A percentile compares a stretch with the other conserved stretches of the same genome.
Evolutionary conservation across 2,113 vertebrate species (phyloP).

Genomic region (Asarcornis scutulata): DNA sequence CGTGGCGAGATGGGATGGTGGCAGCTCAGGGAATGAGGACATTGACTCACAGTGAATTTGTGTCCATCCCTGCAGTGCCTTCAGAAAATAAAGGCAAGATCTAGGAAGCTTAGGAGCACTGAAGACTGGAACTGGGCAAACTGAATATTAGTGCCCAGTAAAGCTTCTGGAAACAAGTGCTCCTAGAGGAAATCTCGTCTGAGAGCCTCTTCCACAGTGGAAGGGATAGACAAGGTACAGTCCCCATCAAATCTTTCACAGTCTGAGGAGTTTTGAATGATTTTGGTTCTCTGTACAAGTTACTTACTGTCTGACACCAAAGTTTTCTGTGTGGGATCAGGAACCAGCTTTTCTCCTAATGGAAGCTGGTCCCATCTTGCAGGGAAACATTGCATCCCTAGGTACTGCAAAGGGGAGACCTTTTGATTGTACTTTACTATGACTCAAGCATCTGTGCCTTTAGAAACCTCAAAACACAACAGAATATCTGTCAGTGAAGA

Average conservation of each 20-base stretch:
- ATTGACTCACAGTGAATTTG: background rate
- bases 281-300: background rate
- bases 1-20: fast-evolving
- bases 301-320: background rate
- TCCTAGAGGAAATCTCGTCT: background rate
- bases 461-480: background rate
- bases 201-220: background rate
- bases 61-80: background rate
- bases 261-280: background rate
- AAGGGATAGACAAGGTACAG: background rate
- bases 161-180: background rate
- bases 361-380: background rate
- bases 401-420: background rate
- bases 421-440: background rate
- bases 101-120: background rate
- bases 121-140: background rate
- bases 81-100: background rate
- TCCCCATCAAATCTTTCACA: background rate
- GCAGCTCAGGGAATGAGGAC: background rate
- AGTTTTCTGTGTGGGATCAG: background rate
- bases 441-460: background rate
- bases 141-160: background rate
- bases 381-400: background rate
- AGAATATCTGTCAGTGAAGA: background rate
- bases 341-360: background rate